phyloP scores from a whole-genome alignment of 2,113 vertebrate genomes.

The Taurulus bubalis region DNA sequence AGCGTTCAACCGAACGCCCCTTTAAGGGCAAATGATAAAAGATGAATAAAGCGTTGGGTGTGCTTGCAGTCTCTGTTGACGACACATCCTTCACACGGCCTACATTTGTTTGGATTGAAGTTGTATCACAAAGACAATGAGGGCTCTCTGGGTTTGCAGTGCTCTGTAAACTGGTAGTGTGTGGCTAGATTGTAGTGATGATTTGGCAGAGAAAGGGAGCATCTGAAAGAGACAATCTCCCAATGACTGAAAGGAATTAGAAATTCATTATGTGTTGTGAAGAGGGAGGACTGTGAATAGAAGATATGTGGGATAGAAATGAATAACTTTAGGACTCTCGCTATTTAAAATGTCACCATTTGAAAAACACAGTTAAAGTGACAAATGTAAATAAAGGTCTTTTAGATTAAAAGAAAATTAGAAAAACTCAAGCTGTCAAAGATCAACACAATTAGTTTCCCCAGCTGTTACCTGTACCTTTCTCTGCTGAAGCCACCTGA shows the following conservation, averaged over 20 bases:
- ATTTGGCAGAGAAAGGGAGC: constrained; percentile 57
- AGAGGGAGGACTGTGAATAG: constrained; percentile 30
- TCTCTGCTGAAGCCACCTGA: constrained; percentile 16
- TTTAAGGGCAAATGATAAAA: constrained; percentile 54
- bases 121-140: constrained; percentile 40
- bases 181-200: constrained; percentile 62
- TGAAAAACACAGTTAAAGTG: background rate
- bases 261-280: constrained; percentile 56
- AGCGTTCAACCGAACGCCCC: constrained; percentile 41
- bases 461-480: constrained; percentile 13
- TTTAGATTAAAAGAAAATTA: constrained; percentile 31
- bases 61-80: constrained; percentile 41
- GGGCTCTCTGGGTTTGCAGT: constrained; percentile 39
- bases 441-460: background rate
- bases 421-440: background rate
- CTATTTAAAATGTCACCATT: constrained; percentile 37
- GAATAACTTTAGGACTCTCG: constrained; percentile 41
- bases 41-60: constrained; percentile 57
- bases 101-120: constrained; percentile 55
- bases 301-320: constrained; percentile 33
- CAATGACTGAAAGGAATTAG: constrained; percentile 51
- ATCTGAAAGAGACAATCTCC: constrained; percentile 54
- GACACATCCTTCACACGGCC: constrained; percentile 40
- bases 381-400: constrained; percentile 4
- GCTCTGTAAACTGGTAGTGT: constrained; percentile 42